Evolutionary conservation across 2,797 vertebrate genomes (phyloP), one percentile per base, ranked within the genome.

Genomic region (Parambassis ranga): DNA sequence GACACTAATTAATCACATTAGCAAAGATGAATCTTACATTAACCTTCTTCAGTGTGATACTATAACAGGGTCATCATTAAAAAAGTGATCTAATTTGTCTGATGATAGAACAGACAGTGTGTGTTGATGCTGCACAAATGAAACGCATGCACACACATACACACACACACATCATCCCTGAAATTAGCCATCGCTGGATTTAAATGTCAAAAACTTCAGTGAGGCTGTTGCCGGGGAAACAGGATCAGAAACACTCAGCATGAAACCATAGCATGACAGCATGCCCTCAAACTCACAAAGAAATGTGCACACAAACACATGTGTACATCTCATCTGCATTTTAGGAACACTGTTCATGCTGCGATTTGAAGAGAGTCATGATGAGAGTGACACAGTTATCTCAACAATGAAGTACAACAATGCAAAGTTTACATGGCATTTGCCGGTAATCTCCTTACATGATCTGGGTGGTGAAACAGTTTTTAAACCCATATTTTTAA

Each of bases 201-300:
- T 20, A 60, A 70, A 70, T 63, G 22, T 68, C 37, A 53, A 26
- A 62, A 41, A 58, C 10, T 14, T 61, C 22, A 19, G 23, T 0
- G 5, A 37, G 26, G n/a, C 35, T 6, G 44, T 56, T 43, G 5
- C 61, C 35, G 42, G 73, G 52, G 56, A 51, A 66, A 76, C 60
- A 56, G 27, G 50, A 48, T 19, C n/a, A n/a, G n/a, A n/a, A 71
- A 59, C 7, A 24, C 37, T 65, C n/a, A 15, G 18, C 42, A 42
- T 44, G 18, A 20, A 37, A 33, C 48, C 31, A 18, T 26, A 27
- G 22, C 37, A 36, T 13, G 23, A 23, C 18, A 63, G n/a, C 10
- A 19, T 18, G 14, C 30, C 14, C 55, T 24, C 18, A 32, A 24
- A 48, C 10, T 42, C 32, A 20, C 26, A 20, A 14, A 27, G 26